phyloP scores from a whole-genome alignment of 2,888 invertebrate genomes.

The Notodonta dromedarius region DNA sequence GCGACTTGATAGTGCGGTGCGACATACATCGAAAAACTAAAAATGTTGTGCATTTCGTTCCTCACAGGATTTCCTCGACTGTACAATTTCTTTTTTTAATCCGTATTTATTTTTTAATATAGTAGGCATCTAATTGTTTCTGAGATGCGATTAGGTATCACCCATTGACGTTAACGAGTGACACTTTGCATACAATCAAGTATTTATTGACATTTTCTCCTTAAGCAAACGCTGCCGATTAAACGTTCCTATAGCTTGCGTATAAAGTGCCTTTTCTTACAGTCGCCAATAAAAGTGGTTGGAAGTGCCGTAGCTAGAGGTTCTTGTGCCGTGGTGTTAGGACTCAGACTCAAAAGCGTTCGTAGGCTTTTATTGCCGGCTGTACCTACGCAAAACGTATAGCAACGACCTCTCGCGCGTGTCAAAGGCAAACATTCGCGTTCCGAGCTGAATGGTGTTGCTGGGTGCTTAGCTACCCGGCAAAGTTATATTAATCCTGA shows the following conservation, averaged over 20 bases:
- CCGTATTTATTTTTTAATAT: too few species aligned
- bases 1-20: too few species aligned
- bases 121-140: too few species aligned
- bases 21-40: too few species aligned
- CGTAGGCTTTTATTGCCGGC: slow-evolving; percentile 6
- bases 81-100: too few species aligned
- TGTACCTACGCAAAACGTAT: slow-evolving; percentile 19
- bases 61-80: too few species aligned
- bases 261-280: slow-evolving; percentile 26
- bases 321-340: slow-evolving; percentile 4
- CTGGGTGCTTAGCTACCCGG: slow-evolving; percentile 23
- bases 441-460: slow-evolving; percentile 30
- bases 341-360: not conserved
- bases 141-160: not conserved
- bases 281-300: not conserved
- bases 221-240: slow-evolving; percentile 5
- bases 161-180: too few species aligned
- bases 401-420: slow-evolving; percentile 44
- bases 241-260: slow-evolving; percentile 18
- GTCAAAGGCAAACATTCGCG: slow-evolving; percentile 47
- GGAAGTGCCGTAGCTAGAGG: not conserved
- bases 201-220: not conserved
- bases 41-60: too few species aligned
- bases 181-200: slow-evolving; percentile 6
- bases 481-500: slow-evolving; percentile 36